Evolutionary conservation across 1,140 invertebrate species (phyloP), one percentile per base, ranked within the genome.

Genomic region (Danaus melanippus): DNA sequence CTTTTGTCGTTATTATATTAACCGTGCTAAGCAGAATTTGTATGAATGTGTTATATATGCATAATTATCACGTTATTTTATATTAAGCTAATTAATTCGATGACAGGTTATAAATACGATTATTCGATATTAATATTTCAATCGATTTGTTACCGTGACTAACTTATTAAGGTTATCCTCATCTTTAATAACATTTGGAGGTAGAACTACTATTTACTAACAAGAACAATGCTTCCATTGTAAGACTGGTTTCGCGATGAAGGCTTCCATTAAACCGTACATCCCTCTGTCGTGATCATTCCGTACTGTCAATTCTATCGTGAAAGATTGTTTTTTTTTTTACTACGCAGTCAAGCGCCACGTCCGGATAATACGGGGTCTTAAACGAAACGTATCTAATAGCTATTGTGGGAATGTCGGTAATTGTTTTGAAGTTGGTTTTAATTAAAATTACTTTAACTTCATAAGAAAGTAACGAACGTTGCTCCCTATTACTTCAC

Each of bases 171-270:
- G 40, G 39, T n/a, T 53, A 52, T 47, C 50, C 56, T 45, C 53
- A 42, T 49, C 1, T 46, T 46, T 12, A 46, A 12, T 10, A 12
- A 46, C 12, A 46, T 11, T 46, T 11, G 12, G 45, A 12, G 8
- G 12, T 46, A 10, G 17, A 44, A 44, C 12, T n/a, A n/a, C n/a
- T n/a, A 6, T 53, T 53, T 53, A 43, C 17, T 44, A 53, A 53
- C 43, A 21, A 54, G 50, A 62, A 79, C 66, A 77, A 77, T 74
- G 65, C 56, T 70, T 59, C 45, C 66, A 54, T 76, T 79, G 74
- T 72, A 10, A 42, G 9, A 69, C 69, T 72, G 62, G 69, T 73
- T 75, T 71, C 54, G 62, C 65, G 62, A 71, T 69, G 64, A 67
- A 54, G 52, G 50, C 56, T 21, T 45, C 45, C 51, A 49, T 44